Base-by-base conservation (phyloP, 1,140 invertebrate genomes). In the Drosophila lacteicornis region DNA sequence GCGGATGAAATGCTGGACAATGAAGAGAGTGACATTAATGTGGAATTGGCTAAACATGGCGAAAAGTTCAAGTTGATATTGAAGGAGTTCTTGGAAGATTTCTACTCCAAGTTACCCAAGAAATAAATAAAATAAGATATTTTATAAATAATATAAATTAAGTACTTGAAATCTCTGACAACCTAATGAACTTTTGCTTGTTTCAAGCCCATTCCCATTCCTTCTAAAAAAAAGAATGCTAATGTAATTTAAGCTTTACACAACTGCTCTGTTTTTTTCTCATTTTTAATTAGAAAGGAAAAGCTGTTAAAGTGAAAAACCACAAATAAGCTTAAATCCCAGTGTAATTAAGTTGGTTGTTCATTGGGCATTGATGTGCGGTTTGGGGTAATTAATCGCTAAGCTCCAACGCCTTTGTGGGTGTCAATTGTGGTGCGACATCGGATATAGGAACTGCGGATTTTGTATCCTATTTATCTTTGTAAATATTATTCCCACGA, bases 1-100 rank as follows among this genome's bases (percentile, higher is more conserved):
- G 90, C 91, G 0, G 78, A 92, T 30, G 91, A 91, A 51, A 86
- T 92, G 91, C 36, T 92, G 8, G 91, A 92, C 17, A 86, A 82
- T 4, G 91, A 92, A 3, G 57, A 42, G 0, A 65, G 82, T 33
- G 82, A 91, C 22, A 74, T 78, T 30, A 82, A 90, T 38, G 30
- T 58, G 6, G 50, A 50, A 4, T 36, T 92, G 42, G 51, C 76
- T 2, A 61, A 58, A 12, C 90, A 91, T 38, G 73, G 73, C 0
- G 81, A 92, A 6, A 91, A 86, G 43, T 92, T 91, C 9, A 82
- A 67, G 33, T 43, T 74, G 11, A 81, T 91, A 8, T 47, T 92
- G 0, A 92, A 84, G 30, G 83, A 91, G 12, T 91, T 92, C n/a
- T 65, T 84, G 0, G 90, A 87, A 3, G 91, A 92, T 11, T 91